phyloP scores from a whole-genome alignment of 2,113 vertebrate genomes.

The Lepus timidus region DNA sequence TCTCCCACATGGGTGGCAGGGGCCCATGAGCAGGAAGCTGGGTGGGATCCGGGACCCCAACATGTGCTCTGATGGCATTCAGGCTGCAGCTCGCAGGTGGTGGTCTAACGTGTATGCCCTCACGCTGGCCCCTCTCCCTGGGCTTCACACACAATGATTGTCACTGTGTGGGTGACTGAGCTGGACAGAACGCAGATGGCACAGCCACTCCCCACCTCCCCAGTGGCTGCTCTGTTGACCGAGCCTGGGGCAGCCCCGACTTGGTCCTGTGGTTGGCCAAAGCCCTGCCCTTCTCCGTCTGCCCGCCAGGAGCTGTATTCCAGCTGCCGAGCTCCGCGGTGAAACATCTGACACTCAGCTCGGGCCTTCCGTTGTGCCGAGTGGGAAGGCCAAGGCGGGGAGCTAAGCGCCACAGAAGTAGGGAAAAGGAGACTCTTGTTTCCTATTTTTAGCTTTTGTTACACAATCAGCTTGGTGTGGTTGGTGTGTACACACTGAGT shows the following conservation, averaged over 20 bases:
- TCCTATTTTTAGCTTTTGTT: slow-evolving; percentile 27
- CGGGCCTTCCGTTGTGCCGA: background rate
- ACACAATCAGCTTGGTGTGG: background rate
- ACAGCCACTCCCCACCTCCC: accelerated
- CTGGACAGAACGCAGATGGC: background rate
- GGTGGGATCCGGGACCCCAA: too few relatives aligned
- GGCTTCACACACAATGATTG: background rate
- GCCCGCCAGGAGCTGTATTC: background rate
- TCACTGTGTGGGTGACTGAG: background rate
- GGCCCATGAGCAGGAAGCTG: too few relatives aligned
- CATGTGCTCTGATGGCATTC: too few relatives aligned
- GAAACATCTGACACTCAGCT: background rate
- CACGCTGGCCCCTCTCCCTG: too few relatives aligned
- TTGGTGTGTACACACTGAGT: slow-evolving; percentile 3
- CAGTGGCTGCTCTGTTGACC: background rate
- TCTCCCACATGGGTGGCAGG: too few relatives aligned
- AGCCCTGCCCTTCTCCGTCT: background rate
- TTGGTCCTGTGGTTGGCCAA: background rate
- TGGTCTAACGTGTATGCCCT: too few relatives aligned
- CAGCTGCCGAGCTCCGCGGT: accelerated
- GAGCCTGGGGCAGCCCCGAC: background rate
- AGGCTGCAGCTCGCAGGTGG: too few relatives aligned
- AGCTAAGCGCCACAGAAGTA: slow-evolving; percentile 18
- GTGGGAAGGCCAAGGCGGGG: background rate
- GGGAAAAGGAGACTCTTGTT: background rate